Conservation (phyloP, 2,888 invertebrate species). For the Apamea crenata region DNA sequence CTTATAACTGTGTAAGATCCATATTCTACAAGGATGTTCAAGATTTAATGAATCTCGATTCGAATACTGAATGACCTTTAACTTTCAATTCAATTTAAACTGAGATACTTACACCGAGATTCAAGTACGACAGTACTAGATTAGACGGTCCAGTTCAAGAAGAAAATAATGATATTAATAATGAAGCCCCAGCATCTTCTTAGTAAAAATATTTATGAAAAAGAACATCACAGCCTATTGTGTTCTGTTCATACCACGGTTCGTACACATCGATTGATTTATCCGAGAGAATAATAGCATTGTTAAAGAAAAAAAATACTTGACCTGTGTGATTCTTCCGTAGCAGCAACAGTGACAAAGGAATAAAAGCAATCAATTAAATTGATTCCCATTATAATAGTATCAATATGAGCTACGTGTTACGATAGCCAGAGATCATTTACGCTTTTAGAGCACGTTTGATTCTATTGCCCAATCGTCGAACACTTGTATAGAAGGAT, state of each 20-base stretch:
- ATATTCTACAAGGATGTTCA: neutral
- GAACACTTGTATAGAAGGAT: slow-evolving; percentile 18
- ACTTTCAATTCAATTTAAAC: neutral
- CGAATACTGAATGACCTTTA: neutral
- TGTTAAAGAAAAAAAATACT: slow-evolving; percentile 38
- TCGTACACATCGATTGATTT: slow-evolving; percentile 26
- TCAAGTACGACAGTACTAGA: neutral
- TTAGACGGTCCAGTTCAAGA: neutral
- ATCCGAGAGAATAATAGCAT: slow-evolving; percentile 47
- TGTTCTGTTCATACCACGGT: slow-evolving; percentile 9
- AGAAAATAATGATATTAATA: neutral
- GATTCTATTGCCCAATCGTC: slow-evolving; percentile 25
- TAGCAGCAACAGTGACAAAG: neutral
- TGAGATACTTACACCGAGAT: neutral
- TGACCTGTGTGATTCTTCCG: slow-evolving; percentile 9
- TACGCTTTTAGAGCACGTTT: slow-evolving; percentile 39
- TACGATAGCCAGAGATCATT: neutral
- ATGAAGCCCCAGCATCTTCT: neutral
- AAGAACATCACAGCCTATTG: slow-evolving; percentile 37
- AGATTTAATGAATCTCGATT: neutral
- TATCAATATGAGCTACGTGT: slow-evolving; percentile 16
- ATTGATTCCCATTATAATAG: neutral
- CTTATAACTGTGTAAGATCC: neutral
- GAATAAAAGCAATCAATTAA: neutral
- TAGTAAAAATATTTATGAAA: slow-evolving; percentile 41